Evolutionary conservation across 2,113 vertebrate genomes (phyloP), one percentile per base, ranked within the genome.

Genomic region (Clarias gariepinus): DNA sequence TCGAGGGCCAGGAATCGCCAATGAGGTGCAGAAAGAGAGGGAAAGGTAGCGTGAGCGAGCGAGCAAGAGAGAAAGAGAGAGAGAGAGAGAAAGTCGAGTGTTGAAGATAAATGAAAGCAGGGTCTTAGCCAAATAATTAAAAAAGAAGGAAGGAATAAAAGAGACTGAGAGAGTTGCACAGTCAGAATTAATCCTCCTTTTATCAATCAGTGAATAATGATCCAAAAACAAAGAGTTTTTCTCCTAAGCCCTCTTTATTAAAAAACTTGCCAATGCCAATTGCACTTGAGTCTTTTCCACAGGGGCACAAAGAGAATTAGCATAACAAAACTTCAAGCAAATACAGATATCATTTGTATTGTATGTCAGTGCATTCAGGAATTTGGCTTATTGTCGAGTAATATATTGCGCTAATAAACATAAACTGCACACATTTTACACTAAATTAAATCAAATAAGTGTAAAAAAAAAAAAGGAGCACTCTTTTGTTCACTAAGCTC

Each of bases 1-100:
- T 92, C 91, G 90, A 91, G 87, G 87, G 90, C 83, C 88, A 94
- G 91, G 90, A 91, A 93, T 82, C 63, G 63, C 57, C 78, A 82
- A 78, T 33, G 61, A 85, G 92, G 92, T 87, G 90, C 87, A 92
- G 91, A 85, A 60, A 81, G 63, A 58, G 84, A 52, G 60, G 2
- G 66, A 10, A 92, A 93, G 90, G 47, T 47, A 85, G 77, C 64
- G 66, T 77, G 84, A 86, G 66, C 28, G 55, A 74, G 73, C 53
- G 58, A 63, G 41, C 81, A 74, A 86, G 47, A 16, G 80, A 73
- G 68, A 81, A 82, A 83, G 58, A 82, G 87, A 36, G 33, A 16
- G 82, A 21, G 68, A 76, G 76, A 80, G 77, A 63, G 79, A 71
- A 71, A 80, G 74, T 41, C 41, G 80, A 74, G 85, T 87, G 77